phyloP scores from a whole-genome alignment of 2,113 vertebrate species.

The Leptocoma aspasia region DNA sequence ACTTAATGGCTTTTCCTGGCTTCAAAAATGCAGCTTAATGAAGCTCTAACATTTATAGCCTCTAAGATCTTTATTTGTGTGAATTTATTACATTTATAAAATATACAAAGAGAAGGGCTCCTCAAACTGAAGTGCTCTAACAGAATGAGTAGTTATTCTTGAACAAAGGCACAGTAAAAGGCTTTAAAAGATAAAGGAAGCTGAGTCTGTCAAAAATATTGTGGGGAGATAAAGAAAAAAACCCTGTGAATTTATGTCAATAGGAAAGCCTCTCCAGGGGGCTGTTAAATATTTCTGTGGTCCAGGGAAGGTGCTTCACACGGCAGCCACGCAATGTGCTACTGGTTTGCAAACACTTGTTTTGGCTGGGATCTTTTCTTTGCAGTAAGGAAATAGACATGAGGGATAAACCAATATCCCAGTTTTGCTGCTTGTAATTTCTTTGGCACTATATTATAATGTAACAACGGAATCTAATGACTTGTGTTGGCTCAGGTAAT shows the following conservation, averaged over 20 bases:
- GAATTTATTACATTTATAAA: not conserved
- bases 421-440: not conserved
- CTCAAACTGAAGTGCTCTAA: not conserved
- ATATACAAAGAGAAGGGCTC: not conserved
- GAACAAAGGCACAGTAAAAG: not conserved
- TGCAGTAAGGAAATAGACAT: not conserved
- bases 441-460: not conserved
- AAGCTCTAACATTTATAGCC: not conserved
- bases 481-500: not conserved
- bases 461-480: not conserved
- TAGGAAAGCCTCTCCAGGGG: not conserved
- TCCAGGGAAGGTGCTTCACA: not conserved
- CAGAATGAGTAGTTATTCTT: not conserved
- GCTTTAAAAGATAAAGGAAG: not conserved
- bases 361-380: not conserved
- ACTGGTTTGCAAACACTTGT: not conserved
- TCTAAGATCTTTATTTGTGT: not conserved
- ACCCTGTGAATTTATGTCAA: not conserved
- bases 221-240: not conserved
- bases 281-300: not conserved
- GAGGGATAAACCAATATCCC: not conserved
- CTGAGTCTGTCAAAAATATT: not conserved
- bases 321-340: not conserved
- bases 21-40: constrained; percentile 15
- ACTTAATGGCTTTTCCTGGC: not conserved